Percentiles rank a stretch among this genome's conserved stretches.
Conservation (phyloP, 2,888 invertebrate species). For the Lithosia quadra region DNA sequence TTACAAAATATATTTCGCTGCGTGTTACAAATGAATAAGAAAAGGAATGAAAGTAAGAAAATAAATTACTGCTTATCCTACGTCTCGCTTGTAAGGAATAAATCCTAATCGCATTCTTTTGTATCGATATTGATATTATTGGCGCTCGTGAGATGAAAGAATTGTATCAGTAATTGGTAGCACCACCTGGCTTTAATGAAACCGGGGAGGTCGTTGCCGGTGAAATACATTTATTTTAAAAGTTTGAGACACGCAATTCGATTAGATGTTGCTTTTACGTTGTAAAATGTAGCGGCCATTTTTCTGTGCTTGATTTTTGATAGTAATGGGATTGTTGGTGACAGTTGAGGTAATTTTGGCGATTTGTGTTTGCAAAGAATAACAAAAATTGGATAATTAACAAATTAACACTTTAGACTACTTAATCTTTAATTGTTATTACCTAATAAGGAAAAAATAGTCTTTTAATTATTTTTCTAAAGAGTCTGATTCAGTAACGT, state of each 20-base stretch:
- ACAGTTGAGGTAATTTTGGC: not conserved
- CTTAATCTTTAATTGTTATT: too few relatives aligned
- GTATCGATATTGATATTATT: not conserved
- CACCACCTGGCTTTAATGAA: not conserved
- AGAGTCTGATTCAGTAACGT: too few relatives aligned
- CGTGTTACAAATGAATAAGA: not conserved
- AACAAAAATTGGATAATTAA: too few relatives aligned
- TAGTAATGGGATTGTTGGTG: not conserved
- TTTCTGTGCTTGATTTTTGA: not conserved
- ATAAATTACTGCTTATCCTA: not conserved
- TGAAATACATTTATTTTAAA: constrained; percentile 1
- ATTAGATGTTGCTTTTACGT: not conserved
- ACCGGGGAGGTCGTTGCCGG: not conserved
- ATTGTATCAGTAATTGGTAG: not conserved
- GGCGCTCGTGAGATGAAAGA: not conserved
- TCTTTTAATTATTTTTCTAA: too few relatives aligned
- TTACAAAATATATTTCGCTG: not conserved
- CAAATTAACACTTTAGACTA: too few relatives aligned
- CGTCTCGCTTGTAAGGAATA: not conserved
- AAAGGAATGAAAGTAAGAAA: not conserved
- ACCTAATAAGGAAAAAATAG: too few relatives aligned
- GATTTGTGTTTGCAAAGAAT: too few relatives aligned
- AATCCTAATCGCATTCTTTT: not conserved
- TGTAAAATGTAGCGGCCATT: not conserved
- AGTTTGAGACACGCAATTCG: too few relatives aligned